Conservation (phyloP, 2,797 vertebrate genomes). For the Muscicapa striata region DNA sequence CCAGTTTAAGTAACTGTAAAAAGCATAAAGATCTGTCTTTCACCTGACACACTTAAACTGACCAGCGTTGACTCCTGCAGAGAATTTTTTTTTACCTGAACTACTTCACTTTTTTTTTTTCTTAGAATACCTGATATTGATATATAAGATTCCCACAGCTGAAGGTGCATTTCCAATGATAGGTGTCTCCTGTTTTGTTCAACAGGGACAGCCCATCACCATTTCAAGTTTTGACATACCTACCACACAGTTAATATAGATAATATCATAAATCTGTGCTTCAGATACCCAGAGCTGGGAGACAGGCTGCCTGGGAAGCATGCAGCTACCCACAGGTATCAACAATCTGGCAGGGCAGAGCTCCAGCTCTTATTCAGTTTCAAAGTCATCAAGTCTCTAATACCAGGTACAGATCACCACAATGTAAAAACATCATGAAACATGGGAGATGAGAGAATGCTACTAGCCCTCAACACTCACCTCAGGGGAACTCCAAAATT, state of each 20-base stretch:
- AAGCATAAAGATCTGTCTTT: neutral
- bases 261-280: neutral
- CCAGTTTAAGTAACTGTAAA: neutral
- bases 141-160: neutral
- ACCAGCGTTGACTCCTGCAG: neutral
- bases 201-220: neutral
- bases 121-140: neutral
- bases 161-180: neutral
- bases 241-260: neutral
- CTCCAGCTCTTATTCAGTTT: neutral
- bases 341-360: neutral
- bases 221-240: neutral
- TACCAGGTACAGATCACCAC: neutral
- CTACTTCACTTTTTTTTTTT: neutral
- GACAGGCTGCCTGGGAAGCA: neutral
- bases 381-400: neutral
- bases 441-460: neutral
- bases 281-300: neutral
- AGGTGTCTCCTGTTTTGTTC: neutral
- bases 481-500: neutral
- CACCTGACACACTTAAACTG: neutral
- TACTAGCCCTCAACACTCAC: neutral
- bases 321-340: accelerated
- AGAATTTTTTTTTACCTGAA: neutral
- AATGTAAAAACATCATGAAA: neutral